Base-by-base conservation (phyloP, 2,797 vertebrate species). In the Cyclura pinguis region DNA sequence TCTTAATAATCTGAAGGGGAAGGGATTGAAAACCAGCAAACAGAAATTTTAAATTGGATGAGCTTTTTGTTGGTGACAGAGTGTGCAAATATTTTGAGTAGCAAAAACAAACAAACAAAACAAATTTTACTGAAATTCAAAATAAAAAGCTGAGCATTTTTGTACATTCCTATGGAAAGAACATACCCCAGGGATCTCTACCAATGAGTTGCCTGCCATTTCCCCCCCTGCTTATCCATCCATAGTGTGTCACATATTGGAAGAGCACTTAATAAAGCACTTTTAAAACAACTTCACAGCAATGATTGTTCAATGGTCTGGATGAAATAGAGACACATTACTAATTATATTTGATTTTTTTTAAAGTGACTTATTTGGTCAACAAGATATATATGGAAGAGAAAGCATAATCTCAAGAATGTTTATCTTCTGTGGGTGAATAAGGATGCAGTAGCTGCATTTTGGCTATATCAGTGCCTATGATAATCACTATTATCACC, bases 401-500 rank as follows among this genome's bases (percentile, higher is more conserved):
- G 32, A 24, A n/a, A 87, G 22, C 12, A 18, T 64, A 73, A 35
- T 4, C 42, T 73, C 18, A 42, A 12, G 80, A 69, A 24, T 47
- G 18, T 85, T 57, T 8, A 29, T 91, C 77, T 64, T 86, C 0
- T 10, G 76, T 80, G 50, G 0, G 1, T 84, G 78, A 69, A 59
- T 87, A 50, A 77, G 24, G 47, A 84, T 89, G 52, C 77, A 32
- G 32, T 59, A 77, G 84, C 29, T 84, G 78, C 50, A 77, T 86
- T 86, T 72, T 32, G 52, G 27, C 9, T 72, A 1, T 88, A 88
- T 0, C 0, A 35, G 2, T 57, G 16, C 13, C 38, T 82, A 29
- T 72, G 64, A 18, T 89, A 89, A 89, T 55, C 69, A 69, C 62
- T 83, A 74, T 82, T 69, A 83, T 84, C 88, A 77, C 62, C 50